Percentiles rank a stretch among this genome's conserved stretches.
These are phyloP conservation scores for Danionella cerebrum DNA, from an alignment of 2,113 vertebrate genomes.

Conservation along the genomic window DNA sequence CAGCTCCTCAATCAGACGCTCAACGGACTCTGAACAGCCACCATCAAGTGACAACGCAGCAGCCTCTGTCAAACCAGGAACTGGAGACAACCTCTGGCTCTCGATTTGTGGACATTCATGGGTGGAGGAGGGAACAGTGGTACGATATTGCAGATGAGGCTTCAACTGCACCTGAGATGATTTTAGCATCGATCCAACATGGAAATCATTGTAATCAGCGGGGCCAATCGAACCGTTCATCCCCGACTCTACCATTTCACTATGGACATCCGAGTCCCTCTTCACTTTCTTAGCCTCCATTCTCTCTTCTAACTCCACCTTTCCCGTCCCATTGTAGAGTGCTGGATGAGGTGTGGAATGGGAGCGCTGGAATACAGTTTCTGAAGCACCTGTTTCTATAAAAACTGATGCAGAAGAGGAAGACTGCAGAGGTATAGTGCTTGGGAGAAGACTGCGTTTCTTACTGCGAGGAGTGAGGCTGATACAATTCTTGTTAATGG, in stretches of 20 bases:
- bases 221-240: constrained; percentile 38
- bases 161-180: constrained; percentile 32
- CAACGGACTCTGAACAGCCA: constrained; percentile 57
- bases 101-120: not conserved
- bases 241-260: constrained; percentile 51
- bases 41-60: constrained; percentile 22
- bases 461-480: constrained; percentile 79
- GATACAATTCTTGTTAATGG: constrained; percentile 64
- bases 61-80: constrained; percentile 14
- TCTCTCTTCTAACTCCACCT: constrained; percentile 52
- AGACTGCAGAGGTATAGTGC: constrained; percentile 47
- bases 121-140: constrained; percentile 21
- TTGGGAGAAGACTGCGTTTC: constrained; percentile 74
- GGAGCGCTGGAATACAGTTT: constrained; percentile 26
- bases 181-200: not conserved
- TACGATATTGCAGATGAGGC: constrained; percentile 26
- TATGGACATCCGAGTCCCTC: constrained; percentile 54
- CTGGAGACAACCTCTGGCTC: not conserved
- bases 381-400: constrained; percentile 23
- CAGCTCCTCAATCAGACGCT: constrained; percentile 73
- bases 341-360: constrained; percentile 44
- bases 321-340: constrained; percentile 55
- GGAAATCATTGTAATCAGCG: constrained; percentile 25
- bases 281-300: constrained; percentile 76
- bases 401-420: constrained; percentile 34